Conservation (phyloP, 2,113 vertebrate genomes). For the Orientallactaga bullata region DNA sequence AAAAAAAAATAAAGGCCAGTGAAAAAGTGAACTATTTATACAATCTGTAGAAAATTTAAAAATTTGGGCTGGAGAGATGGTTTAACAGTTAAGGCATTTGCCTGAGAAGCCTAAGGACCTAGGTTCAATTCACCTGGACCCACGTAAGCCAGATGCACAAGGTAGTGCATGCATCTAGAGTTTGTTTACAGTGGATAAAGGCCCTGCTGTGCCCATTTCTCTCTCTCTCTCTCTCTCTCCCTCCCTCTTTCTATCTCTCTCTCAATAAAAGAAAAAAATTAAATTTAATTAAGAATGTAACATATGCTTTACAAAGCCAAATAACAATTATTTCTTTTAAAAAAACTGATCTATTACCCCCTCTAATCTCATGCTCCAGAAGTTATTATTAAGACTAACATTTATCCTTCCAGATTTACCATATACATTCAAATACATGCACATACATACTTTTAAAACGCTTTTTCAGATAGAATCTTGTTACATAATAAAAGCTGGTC, state of each 20-base stretch:
- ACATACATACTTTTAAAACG: not conserved
- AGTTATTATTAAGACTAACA: not conserved
- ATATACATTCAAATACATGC: not conserved
- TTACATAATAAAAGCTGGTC: too few relatives aligned
- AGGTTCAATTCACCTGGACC: too few relatives aligned
- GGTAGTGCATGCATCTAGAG: too few relatives aligned
- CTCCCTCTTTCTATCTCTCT: too few relatives aligned
- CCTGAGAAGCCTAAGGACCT: too few relatives aligned
- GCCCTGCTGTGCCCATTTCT: too few relatives aligned
- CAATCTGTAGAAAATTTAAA: not conserved
- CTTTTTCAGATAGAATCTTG: not conserved
- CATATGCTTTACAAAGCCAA: not conserved
- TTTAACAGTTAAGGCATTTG: too few relatives aligned
- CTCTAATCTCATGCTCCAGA: not conserved
- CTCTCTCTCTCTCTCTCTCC: too few relatives aligned
- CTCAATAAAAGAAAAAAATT: too few relatives aligned
- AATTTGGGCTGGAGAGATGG: not conserved
- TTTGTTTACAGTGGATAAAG: too few relatives aligned
- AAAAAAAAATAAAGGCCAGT: not conserved
- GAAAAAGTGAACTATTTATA: constrained; percentile 5
- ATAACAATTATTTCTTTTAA: constrained; percentile 5
- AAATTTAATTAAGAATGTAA: constrained; percentile 9
- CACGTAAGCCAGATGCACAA: too few relatives aligned
- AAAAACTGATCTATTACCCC: constrained; percentile 26
- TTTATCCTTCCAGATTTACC: not conserved